Evolutionary conservation across 2,113 vertebrate species (phyloP).

Genomic region (Halcyon malimbica): DNA sequence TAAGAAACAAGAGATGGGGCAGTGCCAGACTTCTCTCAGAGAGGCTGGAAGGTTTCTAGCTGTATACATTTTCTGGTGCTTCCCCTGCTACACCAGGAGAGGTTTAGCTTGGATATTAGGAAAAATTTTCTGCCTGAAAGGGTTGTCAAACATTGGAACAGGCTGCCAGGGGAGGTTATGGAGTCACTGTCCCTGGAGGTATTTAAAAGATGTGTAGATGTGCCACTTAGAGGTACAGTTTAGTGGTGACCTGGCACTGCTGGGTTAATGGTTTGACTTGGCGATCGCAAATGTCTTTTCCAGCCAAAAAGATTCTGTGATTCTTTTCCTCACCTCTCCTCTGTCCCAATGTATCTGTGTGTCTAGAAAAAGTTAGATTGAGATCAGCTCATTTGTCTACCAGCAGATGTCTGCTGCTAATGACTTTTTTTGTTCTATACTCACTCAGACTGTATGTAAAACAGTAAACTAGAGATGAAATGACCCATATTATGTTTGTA

Average conservation of each 20-base stretch:
- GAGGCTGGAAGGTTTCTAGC: background rate
- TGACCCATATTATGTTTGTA: background rate
- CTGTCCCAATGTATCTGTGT: background rate
- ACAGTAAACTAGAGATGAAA: conserved; percentile 19
- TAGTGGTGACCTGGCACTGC: background rate
- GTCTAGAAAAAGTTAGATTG: background rate
- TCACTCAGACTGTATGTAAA: background rate
- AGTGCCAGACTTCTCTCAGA: background rate
- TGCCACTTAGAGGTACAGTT: background rate
- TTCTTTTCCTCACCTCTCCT: background rate
- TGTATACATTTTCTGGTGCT: background rate
- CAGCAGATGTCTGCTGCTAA: background rate
- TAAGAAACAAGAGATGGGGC: background rate
- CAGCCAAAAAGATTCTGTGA: background rate
- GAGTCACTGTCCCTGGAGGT: background rate
- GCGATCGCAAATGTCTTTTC: background rate
- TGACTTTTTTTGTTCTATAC: background rate
- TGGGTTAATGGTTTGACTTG: background rate
- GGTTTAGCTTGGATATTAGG: background rate
- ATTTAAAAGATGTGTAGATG: background rate
- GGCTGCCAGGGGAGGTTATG: background rate
- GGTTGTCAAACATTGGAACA: background rate
- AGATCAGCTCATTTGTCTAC: background rate
- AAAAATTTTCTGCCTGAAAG: background rate
- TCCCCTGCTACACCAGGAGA: background rate